Conservation (phyloP, 1,140 invertebrate species). For the Trichonephila clavata region DNA sequence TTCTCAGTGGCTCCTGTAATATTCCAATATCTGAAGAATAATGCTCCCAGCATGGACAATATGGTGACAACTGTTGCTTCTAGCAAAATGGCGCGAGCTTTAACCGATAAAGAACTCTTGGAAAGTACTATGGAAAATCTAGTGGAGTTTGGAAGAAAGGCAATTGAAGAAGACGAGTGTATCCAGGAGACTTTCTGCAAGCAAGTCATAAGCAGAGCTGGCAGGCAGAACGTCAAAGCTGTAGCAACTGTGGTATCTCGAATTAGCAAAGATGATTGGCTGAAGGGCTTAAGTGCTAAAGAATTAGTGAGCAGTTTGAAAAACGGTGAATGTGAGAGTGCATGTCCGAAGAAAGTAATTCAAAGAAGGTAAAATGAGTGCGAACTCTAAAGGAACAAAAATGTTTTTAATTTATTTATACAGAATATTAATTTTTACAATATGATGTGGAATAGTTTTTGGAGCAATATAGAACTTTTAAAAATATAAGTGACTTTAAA, state of each 20-base stretch:
- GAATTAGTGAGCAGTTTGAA: not conserved
- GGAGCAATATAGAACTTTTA: too few relatives aligned
- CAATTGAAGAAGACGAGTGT: slow-evolving; percentile 1
- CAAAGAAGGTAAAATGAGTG: not conserved
- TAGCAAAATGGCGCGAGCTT: slow-evolving; percentile 43
- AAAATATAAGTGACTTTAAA: too few relatives aligned
- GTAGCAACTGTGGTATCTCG: not conserved
- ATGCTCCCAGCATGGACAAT: not conserved
- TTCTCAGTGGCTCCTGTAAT: slow-evolving; percentile 38
- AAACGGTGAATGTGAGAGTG: not conserved
- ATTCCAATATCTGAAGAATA: not conserved
- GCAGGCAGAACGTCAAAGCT: not conserved
- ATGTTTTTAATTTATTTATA: too few relatives aligned
- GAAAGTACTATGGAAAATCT: slow-evolving; percentile 3
- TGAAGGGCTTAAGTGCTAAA: not conserved
- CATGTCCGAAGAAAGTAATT: not conserved
- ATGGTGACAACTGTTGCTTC: slow-evolving; percentile 31
- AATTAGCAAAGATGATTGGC: not conserved
- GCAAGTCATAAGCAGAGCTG: not conserved
- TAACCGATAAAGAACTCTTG: slow-evolving; percentile 19
- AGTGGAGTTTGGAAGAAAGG: not conserved
- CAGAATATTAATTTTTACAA: too few relatives aligned
- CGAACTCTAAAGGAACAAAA: too few relatives aligned
- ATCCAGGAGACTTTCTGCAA: slow-evolving; percentile 13
- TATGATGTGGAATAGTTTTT: too few relatives aligned